These are phyloP conservation scores for Brenthis daphne DNA, from an alignment of 2,888 invertebrate species.

Conservation along the genomic window DNA sequence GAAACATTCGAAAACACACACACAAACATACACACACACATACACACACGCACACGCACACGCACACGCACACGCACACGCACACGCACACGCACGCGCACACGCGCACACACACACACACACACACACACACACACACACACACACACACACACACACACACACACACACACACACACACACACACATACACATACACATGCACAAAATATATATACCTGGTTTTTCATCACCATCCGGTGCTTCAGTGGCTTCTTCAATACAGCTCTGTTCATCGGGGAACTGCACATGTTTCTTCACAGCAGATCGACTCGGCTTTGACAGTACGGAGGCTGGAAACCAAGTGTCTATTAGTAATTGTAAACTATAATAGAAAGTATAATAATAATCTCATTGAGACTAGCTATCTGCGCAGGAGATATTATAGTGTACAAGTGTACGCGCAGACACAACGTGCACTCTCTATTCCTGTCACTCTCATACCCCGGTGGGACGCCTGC, in stretches of 20 bases:
- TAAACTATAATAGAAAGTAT: neutral
- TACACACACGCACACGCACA: too few species aligned
- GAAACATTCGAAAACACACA: too few species aligned
- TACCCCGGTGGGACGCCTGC: too few species aligned
- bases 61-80: neutral
- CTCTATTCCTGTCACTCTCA: too few species aligned
- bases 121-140: neutral
- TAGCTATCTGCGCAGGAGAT: too few species aligned
- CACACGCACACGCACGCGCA: too few species aligned
- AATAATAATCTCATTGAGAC: neutral
- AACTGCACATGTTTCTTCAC: constrained; percentile 88
- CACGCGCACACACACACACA: too few species aligned
- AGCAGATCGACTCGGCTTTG: constrained; percentile 71
- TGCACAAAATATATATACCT: constrained; percentile 48
- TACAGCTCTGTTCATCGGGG: constrained; percentile 81
- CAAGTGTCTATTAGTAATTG: constrained; percentile 6
- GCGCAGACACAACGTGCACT: too few species aligned
- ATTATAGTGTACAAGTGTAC: too few species aligned
- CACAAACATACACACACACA: too few species aligned
- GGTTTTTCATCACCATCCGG: constrained; percentile 54
- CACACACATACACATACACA: neutral
- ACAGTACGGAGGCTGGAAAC: constrained; percentile 68
- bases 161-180: too few species aligned
- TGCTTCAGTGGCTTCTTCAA: constrained; percentile 62
- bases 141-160: too few species aligned